Conservation (phyloP, 2,888 invertebrate genomes). For the Troides oblongomaculatus region DNA sequence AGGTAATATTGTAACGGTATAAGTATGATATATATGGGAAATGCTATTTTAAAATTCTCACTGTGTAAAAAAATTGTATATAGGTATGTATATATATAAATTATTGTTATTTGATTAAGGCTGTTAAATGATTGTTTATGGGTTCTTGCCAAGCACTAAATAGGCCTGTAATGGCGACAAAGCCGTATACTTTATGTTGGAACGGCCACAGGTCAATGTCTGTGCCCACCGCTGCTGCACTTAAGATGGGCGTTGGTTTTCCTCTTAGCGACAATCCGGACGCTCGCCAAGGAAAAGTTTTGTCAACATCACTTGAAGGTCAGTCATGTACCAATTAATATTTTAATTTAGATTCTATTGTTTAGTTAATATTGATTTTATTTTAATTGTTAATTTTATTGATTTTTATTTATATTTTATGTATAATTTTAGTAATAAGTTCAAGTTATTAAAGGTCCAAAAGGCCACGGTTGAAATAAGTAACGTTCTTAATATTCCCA, state of each 20-base stretch:
- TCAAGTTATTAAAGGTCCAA: too few relatives aligned
- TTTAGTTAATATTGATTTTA: not conserved
- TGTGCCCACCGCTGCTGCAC: constrained; percentile 88
- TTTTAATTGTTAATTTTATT: not conserved
- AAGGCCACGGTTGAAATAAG: too few relatives aligned
- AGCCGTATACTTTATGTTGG: constrained; percentile 45
- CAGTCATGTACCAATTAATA: constrained; percentile 34
- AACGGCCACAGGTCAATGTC: constrained; percentile 83
- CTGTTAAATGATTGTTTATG: too few relatives aligned
- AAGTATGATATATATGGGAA: too few relatives aligned
- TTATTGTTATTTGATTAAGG: too few relatives aligned
- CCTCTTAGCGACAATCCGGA: constrained; percentile 87
- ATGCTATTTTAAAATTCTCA: too few relatives aligned
- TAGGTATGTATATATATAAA: too few relatives aligned
- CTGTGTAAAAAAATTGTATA: too few relatives aligned
- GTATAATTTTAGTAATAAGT: too few relatives aligned
- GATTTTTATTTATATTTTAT: not conserved
- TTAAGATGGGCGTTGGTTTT: constrained; percentile 93
- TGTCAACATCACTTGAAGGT: constrained; percentile 82
- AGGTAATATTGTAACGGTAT: too few relatives aligned
- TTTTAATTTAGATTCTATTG: not conserved
- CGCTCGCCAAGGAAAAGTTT: constrained; percentile 84
- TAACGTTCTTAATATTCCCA: too few relatives aligned
- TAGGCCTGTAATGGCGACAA: constrained; percentile 2
- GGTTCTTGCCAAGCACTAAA: constrained; percentile 2